Percentiles rank a stretch among this genome's conserved stretches.
These are phyloP conservation scores for Trissoscelio sp. DNA, from an alignment of 2,888 invertebrate species.

Conservation along the genomic window DNA sequence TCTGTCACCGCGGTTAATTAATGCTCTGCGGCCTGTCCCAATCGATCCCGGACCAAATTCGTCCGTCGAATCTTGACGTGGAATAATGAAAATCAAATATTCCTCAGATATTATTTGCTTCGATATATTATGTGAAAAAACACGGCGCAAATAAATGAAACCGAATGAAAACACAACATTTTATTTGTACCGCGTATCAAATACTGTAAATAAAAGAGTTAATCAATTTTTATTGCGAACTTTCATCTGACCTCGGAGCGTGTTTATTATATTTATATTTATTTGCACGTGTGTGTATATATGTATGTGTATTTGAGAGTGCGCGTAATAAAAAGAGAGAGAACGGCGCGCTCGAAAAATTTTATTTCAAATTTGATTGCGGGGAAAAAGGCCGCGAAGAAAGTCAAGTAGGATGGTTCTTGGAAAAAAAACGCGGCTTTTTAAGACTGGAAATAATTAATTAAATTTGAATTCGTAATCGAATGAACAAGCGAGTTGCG, in stretches of 20 bases:
- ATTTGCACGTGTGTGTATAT: conserved; percentile 33
- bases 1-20: conserved; percentile 12
- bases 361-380: conserved; percentile 34
- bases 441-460: conserved; percentile 51
- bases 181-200: conserved; percentile 41
- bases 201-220: conserved; percentile 57
- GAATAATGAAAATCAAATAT: conserved; percentile 42
- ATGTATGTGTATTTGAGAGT: no score
- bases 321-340: neutral
- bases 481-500: conserved; percentile 46
- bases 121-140: conserved; percentile 32
- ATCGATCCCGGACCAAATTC: neutral
- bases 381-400: conserved; percentile 7
- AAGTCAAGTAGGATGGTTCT: conserved; percentile 40
- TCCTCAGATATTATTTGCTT: conserved; percentile 3
- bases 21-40: no score
- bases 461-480: conserved; percentile 54
- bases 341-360: conserved; percentile 14
- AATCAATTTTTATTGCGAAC: conserved; percentile 59
- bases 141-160: conserved; percentile 31
- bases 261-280: conserved; percentile 60
- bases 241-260: conserved; percentile 38
- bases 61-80: conserved; percentile 34
- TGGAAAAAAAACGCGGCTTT: conserved; percentile 30
- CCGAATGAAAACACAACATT: conserved; percentile 39